Base-by-base conservation (phyloP, 2,113 vertebrate genomes). In the Hypocryptadius cinnamomeus region DNA sequence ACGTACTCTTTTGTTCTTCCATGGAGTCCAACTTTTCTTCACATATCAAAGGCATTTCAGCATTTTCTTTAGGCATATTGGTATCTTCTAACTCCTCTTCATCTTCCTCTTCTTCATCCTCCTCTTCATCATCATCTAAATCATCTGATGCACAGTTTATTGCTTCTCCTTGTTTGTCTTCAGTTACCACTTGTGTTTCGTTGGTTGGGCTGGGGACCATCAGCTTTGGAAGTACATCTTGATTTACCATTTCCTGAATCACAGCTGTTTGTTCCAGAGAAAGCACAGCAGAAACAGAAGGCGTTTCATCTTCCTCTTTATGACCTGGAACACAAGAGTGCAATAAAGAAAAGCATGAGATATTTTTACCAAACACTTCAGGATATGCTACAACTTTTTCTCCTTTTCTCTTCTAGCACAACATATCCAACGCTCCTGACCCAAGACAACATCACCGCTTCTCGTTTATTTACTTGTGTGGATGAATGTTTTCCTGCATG, bases 1-100 rank as follows among this genome's bases (percentile, higher is more conserved):
- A 97, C 0, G 68, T 80, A 27, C 77, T 95, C 94, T 97, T 97
- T 61, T 97, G 96, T 53, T 98, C 98, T 77, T 98, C 98, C 83
- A 97, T 35, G 71, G 95, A 96, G 40, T 98, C 98, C 13, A 95
- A 96, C 89, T 98, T 97, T 65, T 97, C 98, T 50, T 98, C 98
- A 44, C 97, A 98, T 3, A 85, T 92, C 60, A 97, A 93, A 65
- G 95, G 95, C 68, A 96, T 94, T 69, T 95, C 93, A 92, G 91
- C 73, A 57, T 93, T 91, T 87, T 97, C 97, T 91, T 95, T 96
- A 22, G 84, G 83, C 39, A 91, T 57, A 53, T 5, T 90, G 40
- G 74, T 66, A 61, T 97, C 97, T 45, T 97, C 97, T 2, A 97
- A 48, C 15, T 97, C 98, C 11, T 98, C 97, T 13, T 98, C 98